These are phyloP conservation scores for Papilio polytes DNA, from an alignment of 1,140 invertebrate species.

Conservation along the genomic window DNA sequence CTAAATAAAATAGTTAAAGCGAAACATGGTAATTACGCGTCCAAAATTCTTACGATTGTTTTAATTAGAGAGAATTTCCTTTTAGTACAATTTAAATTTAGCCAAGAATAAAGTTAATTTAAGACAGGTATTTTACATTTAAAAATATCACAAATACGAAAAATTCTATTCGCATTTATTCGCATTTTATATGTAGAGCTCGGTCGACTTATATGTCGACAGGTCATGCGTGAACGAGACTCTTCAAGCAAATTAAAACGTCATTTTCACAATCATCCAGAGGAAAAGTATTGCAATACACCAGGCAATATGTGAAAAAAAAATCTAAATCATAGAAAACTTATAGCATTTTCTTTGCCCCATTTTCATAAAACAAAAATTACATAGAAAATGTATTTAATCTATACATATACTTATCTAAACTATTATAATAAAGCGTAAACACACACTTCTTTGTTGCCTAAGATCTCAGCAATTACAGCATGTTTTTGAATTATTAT, in stretches of 20 bases:
- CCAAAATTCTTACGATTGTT: too few relatives aligned
- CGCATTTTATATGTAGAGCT: conserved; percentile 7
- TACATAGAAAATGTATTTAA: too few relatives aligned
- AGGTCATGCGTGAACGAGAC: conserved; percentile 12
- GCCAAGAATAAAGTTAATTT: not conserved
- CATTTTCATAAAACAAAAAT: too few relatives aligned
- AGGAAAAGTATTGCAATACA: not conserved
- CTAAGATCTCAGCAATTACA: too few relatives aligned
- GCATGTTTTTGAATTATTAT: too few relatives aligned
- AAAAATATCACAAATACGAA: not conserved
- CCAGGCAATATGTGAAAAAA: not conserved
- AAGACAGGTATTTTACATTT: not conserved
- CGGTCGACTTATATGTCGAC: not conserved
- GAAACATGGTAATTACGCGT: not conserved
- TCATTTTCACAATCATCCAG: conserved; percentile 3
- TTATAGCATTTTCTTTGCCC: not conserved
- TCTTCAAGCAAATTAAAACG: conserved; percentile 28
- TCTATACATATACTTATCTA: too few relatives aligned
- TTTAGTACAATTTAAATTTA: not conserved
- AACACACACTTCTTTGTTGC: too few relatives aligned
- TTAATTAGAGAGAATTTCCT: too few relatives aligned
- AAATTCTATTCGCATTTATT: not conserved
- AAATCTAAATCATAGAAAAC: not conserved
- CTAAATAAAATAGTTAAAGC: not conserved
- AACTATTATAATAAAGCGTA: too few relatives aligned